Evolutionary conservation across 1,140 invertebrate species (phyloP), one percentile per base, ranked within the genome.

Genomic region (Drosophila burlai): DNA sequence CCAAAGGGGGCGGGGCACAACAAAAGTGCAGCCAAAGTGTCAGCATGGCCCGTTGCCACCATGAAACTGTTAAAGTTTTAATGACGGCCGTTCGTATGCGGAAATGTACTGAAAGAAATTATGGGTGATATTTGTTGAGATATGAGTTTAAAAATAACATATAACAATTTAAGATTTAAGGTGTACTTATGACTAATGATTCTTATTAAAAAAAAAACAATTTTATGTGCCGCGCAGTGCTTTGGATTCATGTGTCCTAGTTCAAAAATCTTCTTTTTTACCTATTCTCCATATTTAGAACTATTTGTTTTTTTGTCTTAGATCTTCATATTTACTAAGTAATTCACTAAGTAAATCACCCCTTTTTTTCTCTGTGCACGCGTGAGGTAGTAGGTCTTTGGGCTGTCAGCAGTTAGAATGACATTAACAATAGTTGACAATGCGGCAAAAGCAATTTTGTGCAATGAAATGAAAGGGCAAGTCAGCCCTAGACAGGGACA

Each of bases 391-490:
- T 52, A 73, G 65, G 42, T 74, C 67, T 67, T 71, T 64, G 65
- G 62, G 40, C 73, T 61, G 57, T 58, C 62, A 62, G 65, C 74
- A 90, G 78, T 84, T 89, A 81, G 84, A 90, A 76, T 76, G 85
- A 80, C 85, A 90, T 89, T 89, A 89, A 90, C 82, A 85, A 89
- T 85, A 82, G 85, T 90, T 89, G 85, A 72, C 81, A 90, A 81
- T 90, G 85, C 81, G 85, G 85, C 80, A 90, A 84, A 89, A 89
- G 78, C 78, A 90, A 90, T 89, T 89, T 85, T 69, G 79, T 81
- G 85, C 78, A 90, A 85, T 84, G 69, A 90, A 84, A 90, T 81
- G 71, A 85, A 90, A 69, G 76, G 46, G 29, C 69, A 80, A 62
- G 69, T 45, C 64, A 47, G 45, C 31, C 58, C 15, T 31, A 61